Evolutionary conservation across 2,113 vertebrate genomes (phyloP).

Genomic region (Scolopax mira): DNA sequence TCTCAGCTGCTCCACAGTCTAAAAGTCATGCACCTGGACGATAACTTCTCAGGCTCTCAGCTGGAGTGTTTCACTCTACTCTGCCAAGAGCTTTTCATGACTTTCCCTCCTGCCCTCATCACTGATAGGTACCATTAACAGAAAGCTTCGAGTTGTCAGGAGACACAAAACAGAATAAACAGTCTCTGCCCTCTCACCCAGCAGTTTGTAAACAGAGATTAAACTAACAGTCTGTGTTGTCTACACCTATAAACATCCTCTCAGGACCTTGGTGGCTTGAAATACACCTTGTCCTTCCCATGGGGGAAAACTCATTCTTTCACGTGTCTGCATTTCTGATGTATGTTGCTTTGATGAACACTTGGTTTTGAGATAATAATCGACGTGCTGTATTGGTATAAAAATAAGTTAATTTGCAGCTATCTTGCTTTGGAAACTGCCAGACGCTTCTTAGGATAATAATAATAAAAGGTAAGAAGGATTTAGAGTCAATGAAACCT

Average conservation of each 20-base stretch:
- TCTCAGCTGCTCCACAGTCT: not conserved
- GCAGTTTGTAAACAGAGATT: constrained; percentile 60
- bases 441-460: not conserved
- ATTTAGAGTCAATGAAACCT: not conserved
- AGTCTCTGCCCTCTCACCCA: constrained; percentile 18
- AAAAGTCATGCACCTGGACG: not conserved
- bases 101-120: not conserved
- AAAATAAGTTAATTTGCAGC: not conserved
- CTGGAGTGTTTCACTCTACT: not conserved
- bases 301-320: not conserved
- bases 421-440: not conserved
- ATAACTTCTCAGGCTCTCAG: not conserved
- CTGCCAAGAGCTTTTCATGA: not conserved
- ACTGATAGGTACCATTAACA: not conserved
- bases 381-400: not conserved
- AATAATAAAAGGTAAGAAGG: not conserved
- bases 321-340: not conserved
- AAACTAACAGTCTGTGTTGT: constrained; percentile 20
- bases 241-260: constrained; percentile 35
- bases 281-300: not conserved
- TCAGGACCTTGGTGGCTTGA: not conserved
- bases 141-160: constrained; percentile 2
- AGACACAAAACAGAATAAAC: constrained; percentile 35
- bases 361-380: not conserved
- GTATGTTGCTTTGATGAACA: not conserved